Conservation (phyloP, 2,113 vertebrate species). For the Electrona antarctica region DNA sequence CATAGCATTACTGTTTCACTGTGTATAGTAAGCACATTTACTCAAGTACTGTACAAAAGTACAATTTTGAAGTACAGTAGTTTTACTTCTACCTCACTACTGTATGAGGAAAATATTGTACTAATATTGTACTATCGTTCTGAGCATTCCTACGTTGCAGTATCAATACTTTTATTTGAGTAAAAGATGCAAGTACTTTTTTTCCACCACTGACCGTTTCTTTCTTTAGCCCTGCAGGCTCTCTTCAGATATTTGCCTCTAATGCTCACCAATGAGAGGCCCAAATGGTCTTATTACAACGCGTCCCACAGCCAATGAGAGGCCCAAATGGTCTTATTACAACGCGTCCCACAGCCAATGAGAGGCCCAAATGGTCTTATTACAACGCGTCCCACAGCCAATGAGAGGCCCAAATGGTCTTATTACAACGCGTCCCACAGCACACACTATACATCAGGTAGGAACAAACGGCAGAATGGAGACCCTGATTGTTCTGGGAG, state of each 20-base stretch:
- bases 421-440: conserved; percentile 79
- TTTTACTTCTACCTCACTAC: no score
- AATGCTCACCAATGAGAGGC: conserved; percentile 79
- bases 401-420: conserved; percentile 81
- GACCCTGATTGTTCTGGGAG: conserved; percentile 82
- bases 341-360: conserved; percentile 79
- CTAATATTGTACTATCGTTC: no score
- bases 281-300: conserved; percentile 82
- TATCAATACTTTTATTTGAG: no score
- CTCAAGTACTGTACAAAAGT: no score
- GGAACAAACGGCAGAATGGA: conserved; percentile 76
- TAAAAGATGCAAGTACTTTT: no score
- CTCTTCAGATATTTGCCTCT: conserved; percentile 78
- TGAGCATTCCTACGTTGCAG: no score
- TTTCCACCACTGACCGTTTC: conserved; percentile 30
- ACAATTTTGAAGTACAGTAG: no score
- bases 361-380: conserved; percentile 82
- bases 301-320: conserved; percentile 79
- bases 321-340: conserved; percentile 82
- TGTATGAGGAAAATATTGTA: no score
- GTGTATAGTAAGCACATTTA: no score
- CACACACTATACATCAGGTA: conserved; percentile 78
- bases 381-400: conserved; percentile 78
- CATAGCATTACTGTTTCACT: no score
- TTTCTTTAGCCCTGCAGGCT: conserved; percentile 72